A percentile compares a stretch with the other conserved stretches of the same genome.
These are phyloP conservation scores for Ylistrum balloti DNA, from an alignment of 1,140 invertebrate genomes.

Conservation along the genomic window DNA sequence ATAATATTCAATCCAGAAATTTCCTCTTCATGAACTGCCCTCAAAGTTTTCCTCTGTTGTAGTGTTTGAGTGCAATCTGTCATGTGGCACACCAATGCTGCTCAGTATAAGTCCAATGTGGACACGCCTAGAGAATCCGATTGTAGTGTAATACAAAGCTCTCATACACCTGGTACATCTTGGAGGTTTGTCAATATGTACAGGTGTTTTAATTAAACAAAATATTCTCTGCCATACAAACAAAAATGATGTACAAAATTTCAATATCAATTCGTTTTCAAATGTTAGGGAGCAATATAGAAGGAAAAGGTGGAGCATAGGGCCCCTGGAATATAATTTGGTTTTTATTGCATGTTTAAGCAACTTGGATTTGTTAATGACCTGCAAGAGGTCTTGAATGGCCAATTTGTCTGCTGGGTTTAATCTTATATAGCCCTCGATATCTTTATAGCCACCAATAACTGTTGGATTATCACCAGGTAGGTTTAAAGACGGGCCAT, in stretches of 20 bases:
- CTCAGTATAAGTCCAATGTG: neutral
- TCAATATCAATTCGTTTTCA: neutral
- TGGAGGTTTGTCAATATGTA: neutral
- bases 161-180: neutral
- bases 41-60: no score
- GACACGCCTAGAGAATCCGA: slow-evolving; percentile 5
- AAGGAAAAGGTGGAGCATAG: neutral
- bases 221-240: neutral
- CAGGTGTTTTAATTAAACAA: neutral
- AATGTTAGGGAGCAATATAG: neutral
- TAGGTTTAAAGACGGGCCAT: neutral
- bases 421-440: neutral
- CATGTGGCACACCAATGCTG: no score
- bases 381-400: neutral
- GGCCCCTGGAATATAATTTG: neutral
- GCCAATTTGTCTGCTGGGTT: neutral
- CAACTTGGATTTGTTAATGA: neutral
- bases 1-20: no score
- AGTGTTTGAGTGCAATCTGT: no score
- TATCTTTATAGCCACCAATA: neutral
- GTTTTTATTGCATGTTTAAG: neutral
- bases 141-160: neutral
- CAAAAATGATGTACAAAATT: no score
- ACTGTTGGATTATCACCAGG: neutral
- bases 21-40: no score